These are phyloP conservation scores for Myotis pilosus DNA, from an alignment of 2,797 vertebrate species.

Conservation along the genomic window DNA sequence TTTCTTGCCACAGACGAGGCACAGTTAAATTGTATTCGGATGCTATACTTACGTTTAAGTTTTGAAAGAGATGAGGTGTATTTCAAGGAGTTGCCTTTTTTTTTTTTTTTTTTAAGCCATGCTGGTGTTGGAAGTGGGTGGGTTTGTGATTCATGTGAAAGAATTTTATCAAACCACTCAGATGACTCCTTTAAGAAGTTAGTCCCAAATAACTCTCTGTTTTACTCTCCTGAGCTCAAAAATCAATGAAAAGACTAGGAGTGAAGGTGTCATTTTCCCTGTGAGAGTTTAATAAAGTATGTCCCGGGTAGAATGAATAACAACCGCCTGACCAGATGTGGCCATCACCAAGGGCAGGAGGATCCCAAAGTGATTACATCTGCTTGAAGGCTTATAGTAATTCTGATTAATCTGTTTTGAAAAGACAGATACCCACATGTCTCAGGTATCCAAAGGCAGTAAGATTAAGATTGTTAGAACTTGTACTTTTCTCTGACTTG, in stretches of 20 bases:
- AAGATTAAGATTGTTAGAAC: constrained; percentile 57
- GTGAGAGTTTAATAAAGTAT: constrained; percentile 52
- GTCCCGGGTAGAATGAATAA: constrained; percentile 46
- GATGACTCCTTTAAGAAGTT: constrained; percentile 39
- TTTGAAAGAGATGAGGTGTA: neutral
- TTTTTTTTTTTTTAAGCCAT: neutral
- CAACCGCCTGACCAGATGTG: constrained; percentile 66
- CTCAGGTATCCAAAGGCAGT: constrained; percentile 41
- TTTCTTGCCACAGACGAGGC: neutral
- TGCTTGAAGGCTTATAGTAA: constrained; percentile 56
- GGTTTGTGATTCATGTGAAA: constrained; percentile 6
- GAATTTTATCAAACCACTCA: constrained; percentile 9
- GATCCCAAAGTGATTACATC: neutral
- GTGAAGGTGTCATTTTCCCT: constrained; percentile 66
- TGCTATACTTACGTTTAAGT: neutral
- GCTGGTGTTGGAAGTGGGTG: neutral
- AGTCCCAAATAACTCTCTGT: neutral
- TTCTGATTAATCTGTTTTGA: constrained; percentile 72
- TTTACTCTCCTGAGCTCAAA: constrained; percentile 50
- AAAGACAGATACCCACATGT: constrained; percentile 49
- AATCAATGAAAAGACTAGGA: constrained; percentile 53
- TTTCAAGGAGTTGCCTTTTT: constrained; percentile 5
- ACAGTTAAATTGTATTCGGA: neutral
- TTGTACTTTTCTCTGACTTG: constrained; percentile 44
- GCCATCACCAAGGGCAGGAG: constrained; percentile 36